Conservation (phyloP, 2,797 vertebrate species). For the Oceanodroma leucorhoa region DNA sequence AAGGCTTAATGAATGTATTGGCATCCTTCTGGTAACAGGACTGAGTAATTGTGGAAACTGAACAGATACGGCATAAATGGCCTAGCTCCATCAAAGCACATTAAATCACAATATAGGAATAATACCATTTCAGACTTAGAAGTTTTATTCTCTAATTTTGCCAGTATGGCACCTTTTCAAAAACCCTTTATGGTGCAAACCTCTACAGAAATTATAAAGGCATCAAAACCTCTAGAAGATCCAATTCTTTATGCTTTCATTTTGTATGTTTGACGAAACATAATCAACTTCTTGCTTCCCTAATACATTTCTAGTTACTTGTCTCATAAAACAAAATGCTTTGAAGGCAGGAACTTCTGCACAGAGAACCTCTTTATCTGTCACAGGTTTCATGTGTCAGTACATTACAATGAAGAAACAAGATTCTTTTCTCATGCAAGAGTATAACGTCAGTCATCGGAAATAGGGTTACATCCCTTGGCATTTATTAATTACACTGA, state of each 20-base stretch:
- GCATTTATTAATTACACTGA: conserved; percentile 36
- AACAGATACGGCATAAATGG: background rate
- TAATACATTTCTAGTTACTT: background rate
- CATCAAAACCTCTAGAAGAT: background rate
- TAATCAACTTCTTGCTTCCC: background rate
- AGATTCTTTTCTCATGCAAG: background rate
- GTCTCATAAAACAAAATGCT: background rate
- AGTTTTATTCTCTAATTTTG: background rate
- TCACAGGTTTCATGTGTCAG: background rate
- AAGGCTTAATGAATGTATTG: background rate
- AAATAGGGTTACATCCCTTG: conserved; percentile 28
- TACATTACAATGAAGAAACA: background rate
- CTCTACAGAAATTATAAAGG: background rate
- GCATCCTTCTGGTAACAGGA: background rate
- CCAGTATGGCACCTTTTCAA: background rate
- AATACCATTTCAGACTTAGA: background rate
- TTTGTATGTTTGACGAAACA: background rate
- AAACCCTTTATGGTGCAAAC: background rate
- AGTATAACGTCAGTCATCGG: background rate
- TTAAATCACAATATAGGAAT: background rate
- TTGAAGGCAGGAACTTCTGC: background rate
- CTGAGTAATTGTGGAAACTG: background rate
- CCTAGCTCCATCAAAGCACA: background rate
- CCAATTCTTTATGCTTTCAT: background rate
- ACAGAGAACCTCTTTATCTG: background rate